Percentiles rank a stretch among this genome's conserved stretches.
phyloP scores from a whole-genome alignment of 2,113 vertebrate species.

The Sturnira hondurensis region DNA sequence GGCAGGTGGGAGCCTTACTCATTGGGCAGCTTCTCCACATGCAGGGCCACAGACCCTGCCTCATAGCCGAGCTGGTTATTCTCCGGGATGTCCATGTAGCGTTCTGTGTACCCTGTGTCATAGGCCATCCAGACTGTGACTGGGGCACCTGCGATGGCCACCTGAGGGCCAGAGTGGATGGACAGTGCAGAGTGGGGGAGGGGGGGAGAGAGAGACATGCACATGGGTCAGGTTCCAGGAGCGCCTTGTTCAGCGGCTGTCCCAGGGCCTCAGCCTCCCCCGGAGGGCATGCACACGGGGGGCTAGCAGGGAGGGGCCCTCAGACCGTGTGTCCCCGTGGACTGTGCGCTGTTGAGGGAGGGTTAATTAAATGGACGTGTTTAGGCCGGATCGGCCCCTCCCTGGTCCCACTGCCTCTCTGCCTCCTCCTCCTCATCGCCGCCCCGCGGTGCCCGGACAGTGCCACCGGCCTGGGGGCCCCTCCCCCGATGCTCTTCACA shows the following conservation, averaged over 20 bases:
- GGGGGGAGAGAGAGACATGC: background rate
- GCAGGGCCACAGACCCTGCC: constrained; percentile 94
- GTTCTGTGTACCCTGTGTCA: constrained; percentile 95
- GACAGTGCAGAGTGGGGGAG: background rate
- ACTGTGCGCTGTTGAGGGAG: background rate
- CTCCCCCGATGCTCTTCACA: constrained; percentile 62
- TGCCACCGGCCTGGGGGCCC: constrained; percentile 54
- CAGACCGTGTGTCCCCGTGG: background rate
- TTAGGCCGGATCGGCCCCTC: constrained; percentile 1
- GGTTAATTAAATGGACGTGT: background rate
- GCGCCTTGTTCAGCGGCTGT: background rate
- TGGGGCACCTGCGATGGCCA: constrained; percentile 95
- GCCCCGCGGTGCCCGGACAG: constrained; percentile 65
- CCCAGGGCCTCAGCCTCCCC: background rate
- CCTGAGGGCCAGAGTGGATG: constrained; percentile 75
- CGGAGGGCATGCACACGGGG: constrained; percentile 16
- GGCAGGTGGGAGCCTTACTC: constrained; percentile 84
- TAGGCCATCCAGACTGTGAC: constrained; percentile 99
- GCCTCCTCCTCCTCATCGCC: constrained; percentile 67
- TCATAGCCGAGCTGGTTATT: constrained; percentile 98
- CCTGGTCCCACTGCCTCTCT: constrained; percentile 47
- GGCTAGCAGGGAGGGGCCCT: constrained; percentile 37
- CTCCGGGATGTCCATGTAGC: constrained; percentile 97
- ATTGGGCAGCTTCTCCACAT: constrained; percentile 96
- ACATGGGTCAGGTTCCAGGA: background rate